phyloP scores from a whole-genome alignment of 2,888 invertebrate species.

The Drosophila mulleri region DNA sequence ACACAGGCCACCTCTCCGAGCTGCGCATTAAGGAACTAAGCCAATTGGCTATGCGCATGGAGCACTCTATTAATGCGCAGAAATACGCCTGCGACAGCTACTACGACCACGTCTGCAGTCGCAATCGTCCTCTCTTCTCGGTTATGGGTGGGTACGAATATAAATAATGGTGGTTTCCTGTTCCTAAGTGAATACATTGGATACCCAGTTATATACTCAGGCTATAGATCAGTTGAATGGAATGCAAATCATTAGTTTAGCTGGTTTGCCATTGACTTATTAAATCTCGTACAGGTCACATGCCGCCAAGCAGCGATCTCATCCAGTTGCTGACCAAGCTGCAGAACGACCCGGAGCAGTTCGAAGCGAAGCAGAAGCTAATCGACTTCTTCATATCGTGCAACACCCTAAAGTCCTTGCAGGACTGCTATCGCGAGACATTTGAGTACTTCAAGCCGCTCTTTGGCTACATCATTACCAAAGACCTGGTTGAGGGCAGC shows the following conservation, averaged over 20 bases:
- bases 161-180: neutral
- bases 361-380: slow-evolving; percentile 82
- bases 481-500: slow-evolving; percentile 64
- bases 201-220: neutral
- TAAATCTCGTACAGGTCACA: slow-evolving; percentile 55
- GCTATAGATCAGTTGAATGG: neutral
- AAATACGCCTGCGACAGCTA: slow-evolving; percentile 82
- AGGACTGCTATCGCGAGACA: slow-evolving; percentile 83
- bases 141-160: slow-evolving; percentile 72
- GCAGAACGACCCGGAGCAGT: slow-evolving; percentile 77
- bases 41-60: slow-evolving; percentile 69
- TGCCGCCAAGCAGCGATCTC: slow-evolving; percentile 72
- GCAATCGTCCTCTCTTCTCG: slow-evolving; percentile 81
- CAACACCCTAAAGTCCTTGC: slow-evolving; percentile 72
- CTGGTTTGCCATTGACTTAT: neutral
- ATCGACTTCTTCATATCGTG: slow-evolving; percentile 83
- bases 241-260: neutral
- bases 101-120: slow-evolving; percentile 82
- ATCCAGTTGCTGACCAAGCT: slow-evolving; percentile 76
- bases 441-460: slow-evolving; percentile 83
- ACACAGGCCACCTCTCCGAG: slow-evolving; percentile 75
- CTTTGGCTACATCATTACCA: slow-evolving; percentile 82
- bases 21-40: slow-evolving; percentile 78
- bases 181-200: neutral
- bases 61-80: slow-evolving; percentile 76